phyloP scores from a whole-genome alignment of 2,113 vertebrate species.

The Stercorarius parasiticus region DNA sequence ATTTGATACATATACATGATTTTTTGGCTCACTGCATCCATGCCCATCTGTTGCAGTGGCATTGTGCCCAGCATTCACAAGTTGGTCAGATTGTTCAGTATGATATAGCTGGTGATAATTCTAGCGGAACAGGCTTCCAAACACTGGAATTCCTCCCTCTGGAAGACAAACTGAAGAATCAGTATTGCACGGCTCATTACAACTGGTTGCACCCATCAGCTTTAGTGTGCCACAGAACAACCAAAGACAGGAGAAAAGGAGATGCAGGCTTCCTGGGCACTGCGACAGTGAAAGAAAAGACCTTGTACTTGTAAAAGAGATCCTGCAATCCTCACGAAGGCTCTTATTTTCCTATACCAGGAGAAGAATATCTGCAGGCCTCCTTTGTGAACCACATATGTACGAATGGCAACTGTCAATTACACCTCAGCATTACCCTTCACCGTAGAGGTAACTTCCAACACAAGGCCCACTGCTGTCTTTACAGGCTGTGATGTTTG shows the following conservation, averaged over 20 bases:
- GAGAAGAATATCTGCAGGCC: neutral
- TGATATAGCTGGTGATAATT: neutral
- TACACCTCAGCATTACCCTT: neutral
- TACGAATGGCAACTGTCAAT: accelerated
- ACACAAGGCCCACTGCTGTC: neutral
- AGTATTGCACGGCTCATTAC: neutral
- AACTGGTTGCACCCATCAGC: neutral
- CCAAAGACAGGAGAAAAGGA: neutral
- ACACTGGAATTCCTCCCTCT: neutral
- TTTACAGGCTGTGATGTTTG: neutral
- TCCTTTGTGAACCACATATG: accelerated
- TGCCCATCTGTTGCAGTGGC: conserved; percentile 60
- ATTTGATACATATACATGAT: conserved; percentile 34
- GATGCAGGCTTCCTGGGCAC: neutral
- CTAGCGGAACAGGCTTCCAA: neutral
- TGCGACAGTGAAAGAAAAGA: neutral
- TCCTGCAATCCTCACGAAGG: neutral
- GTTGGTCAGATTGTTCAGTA: neutral
- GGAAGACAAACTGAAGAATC: neutral
- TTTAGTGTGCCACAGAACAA: neutral
- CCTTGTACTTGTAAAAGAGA: neutral
- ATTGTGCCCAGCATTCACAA: conserved; percentile 33
- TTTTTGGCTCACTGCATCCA: conserved; percentile 37
- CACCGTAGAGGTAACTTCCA: neutral
- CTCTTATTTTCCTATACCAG: neutral